Evolutionary conservation across 2,113 vertebrate species (phyloP), one percentile per base, ranked within the genome.

Genomic region (Malurus melanocephalus): DNA sequence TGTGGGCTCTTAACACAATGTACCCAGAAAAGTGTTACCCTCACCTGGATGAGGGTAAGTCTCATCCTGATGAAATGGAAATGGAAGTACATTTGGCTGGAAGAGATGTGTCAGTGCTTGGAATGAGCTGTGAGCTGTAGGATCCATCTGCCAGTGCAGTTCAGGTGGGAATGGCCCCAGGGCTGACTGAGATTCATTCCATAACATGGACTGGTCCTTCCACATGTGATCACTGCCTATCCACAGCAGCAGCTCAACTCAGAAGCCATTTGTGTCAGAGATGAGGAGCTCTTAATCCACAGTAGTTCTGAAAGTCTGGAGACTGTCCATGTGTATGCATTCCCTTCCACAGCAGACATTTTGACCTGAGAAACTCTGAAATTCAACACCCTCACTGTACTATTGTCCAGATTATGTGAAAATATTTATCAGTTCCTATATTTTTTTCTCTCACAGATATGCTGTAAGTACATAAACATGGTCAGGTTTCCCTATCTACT

Each of bases 1-100:
- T 20, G 23, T 13, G 27, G 2, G 1, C 38, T 40, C 0, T 5
- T 6, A 16, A n/a, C 16, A n/a, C 9, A 19, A 23, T 1, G 7
- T 11, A 11, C 40, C 27, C 55, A 40, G 49, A 45, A 27, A 40
- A 52, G 11, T 24, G 23, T 1, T 27, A 24, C n/a, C 17, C 17
- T 52, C 28, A 38, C 17, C 5, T 17, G 62, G n/a, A 10, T 28
- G 38, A 80, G n/a, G n/a, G n/a, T n/a, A n/a, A n/a, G 49, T 6
- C 69, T 64, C 57, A 23, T 15, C 56, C 43, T 12, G 7, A 42
- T 8, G 24, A 27, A 75, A 27, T 16, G 22, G 24, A 52, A 64
- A 75, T 27, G 21, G 21, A 75, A 69, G 40, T 32, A 11, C 6
- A 13, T 16, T 20, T 30, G 45, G 27, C 26, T 59, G 38, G 26